Base-by-base conservation (phyloP, 2,888 invertebrate genomes). In the Caenorhabditis japonica region DNA sequence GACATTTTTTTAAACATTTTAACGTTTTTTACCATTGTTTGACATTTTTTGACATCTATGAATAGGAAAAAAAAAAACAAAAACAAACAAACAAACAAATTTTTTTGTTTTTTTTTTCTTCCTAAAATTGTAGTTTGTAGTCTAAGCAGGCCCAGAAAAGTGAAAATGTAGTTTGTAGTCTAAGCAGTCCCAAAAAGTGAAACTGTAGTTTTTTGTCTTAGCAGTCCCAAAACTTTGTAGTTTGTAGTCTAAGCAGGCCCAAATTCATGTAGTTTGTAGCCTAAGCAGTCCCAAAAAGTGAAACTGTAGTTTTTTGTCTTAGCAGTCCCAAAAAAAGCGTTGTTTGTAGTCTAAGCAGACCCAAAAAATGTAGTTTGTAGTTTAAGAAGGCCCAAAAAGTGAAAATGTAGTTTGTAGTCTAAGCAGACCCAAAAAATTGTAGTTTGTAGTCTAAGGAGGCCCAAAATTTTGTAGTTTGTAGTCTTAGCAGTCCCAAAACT, bases 101-200 rank as follows among this genome's bases (percentile, higher is more conserved):
- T 30, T 30, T 5, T 30, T 34, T 36, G 30, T 7, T 7, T 30
- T 30, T 30, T 30, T 5, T 5, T 5, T 5, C 30, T 30, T 5
- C 30, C 10, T 30, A 30, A 30, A 30, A 30, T 51, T 51, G 51
- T 49, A 49, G 49, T 36, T 51, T 51, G 51, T 51, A 51, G 51
- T 52, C 34, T 30, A 30, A 30, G 30, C 30, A 30, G 30, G 7
- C 5, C 30, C 30, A 30, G 5, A 30, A 30, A 30, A 41, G 19
- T 7, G 12, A 15, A 41, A 41, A 17, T 15, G 17, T 41, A 41
- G 17, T 15, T 17, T 17, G 41, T 17, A 15, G 19, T 15, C 19
- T 41, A 12, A 41, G 41, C 41, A 41, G 41, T 19, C 3, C 41
- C 41, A 41, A 2, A 38, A 38, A n/a, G 5, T 38, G 12, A 33